phyloP scores from a whole-genome alignment of 2,113 vertebrate genomes.

The Colossoma macropomum region DNA sequence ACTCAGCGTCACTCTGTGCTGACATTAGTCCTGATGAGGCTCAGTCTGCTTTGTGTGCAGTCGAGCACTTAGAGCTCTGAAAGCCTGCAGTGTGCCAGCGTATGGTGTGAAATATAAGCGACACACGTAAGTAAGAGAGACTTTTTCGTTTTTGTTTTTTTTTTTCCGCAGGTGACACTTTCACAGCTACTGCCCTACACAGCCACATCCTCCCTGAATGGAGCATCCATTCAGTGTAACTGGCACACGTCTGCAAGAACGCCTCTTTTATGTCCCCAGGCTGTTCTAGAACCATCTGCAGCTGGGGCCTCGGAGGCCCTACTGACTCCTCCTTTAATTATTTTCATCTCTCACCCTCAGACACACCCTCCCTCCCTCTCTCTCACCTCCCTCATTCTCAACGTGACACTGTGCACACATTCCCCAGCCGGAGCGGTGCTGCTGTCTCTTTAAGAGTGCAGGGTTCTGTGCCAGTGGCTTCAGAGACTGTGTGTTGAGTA shows the following conservation, averaged over 20 bases:
- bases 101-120: slow-evolving; percentile 51
- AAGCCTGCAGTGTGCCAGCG: slow-evolving; percentile 38
- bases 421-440: not conserved
- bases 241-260: slow-evolving; percentile 50
- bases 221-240: slow-evolving; percentile 50
- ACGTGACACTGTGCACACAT: slow-evolving; percentile 30
- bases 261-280: slow-evolving; percentile 45
- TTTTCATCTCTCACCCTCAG: slow-evolving; percentile 52
- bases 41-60: slow-evolving; percentile 53
- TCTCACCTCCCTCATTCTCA: not conserved
- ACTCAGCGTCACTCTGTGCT: slow-evolving; percentile 47
- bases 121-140: slow-evolving; percentile 22
- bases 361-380: slow-evolving; percentile 23
- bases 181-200: slow-evolving; percentile 41
- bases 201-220: slow-evolving; percentile 49
- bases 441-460: slow-evolving; percentile 51
- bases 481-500: slow-evolving; percentile 39
- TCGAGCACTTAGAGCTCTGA: slow-evolving; percentile 54
- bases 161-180: slow-evolving; percentile 51
- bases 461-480: slow-evolving; percentile 44
- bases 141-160: too few relatives aligned
- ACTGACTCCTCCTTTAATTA: slow-evolving; percentile 55
- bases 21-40: slow-evolving; percentile 52
- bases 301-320: slow-evolving; percentile 44
- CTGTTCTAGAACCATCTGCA: slow-evolving; percentile 57